Evolutionary conservation across 2,113 vertebrate genomes (phyloP), one percentile per base, ranked within the genome.

Genomic region (Trematocara variabile): DNA sequence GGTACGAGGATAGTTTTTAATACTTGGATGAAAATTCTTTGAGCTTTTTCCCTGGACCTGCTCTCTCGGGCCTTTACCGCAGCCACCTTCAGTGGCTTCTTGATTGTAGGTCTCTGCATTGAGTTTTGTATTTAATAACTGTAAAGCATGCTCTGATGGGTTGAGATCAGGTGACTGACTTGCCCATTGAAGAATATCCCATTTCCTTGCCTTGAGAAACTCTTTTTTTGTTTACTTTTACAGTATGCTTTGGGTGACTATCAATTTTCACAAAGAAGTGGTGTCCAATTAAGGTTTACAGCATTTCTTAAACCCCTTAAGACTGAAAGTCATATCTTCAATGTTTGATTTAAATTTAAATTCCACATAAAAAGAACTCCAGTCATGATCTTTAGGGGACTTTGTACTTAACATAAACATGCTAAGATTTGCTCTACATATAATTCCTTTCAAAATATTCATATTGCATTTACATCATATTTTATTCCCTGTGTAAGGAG

Each of bases 401-500:
- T 75, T 4, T 30, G 13, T 68, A 33, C 18, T n/a, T 37, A 65
- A 25, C 60, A 73, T 77, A 54, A 85, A 84, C 92, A 88, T 82
- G 83, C 92, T 84, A 84, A 79, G 79, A 81, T 81, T 75, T 18
- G n/a, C 50, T 84, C 16, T 39, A 83, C 79, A 83, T 80, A 63
- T 28, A 86, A 86, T 84, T 80, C 50, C 48, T 77, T 81, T 80
- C 34, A 81, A 37, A 30, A 89, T 89, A 79, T 28, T 48, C 63
- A 78, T 22, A 53, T 46, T 41, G 63, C 39, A 88, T 79, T 63
- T 83, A 88, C 41, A 82, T 53, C 53, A 33, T 44, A 79, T 34
- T 85, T 44, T 14, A 20, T 81, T 65, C 60, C 52, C n/a, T 83
- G 54, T 63, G 8, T 81, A 13, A 8, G 18, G 48, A 81, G 73